phyloP scores from a whole-genome alignment of 2,888 invertebrate species.

The Drosophila lutescens region DNA sequence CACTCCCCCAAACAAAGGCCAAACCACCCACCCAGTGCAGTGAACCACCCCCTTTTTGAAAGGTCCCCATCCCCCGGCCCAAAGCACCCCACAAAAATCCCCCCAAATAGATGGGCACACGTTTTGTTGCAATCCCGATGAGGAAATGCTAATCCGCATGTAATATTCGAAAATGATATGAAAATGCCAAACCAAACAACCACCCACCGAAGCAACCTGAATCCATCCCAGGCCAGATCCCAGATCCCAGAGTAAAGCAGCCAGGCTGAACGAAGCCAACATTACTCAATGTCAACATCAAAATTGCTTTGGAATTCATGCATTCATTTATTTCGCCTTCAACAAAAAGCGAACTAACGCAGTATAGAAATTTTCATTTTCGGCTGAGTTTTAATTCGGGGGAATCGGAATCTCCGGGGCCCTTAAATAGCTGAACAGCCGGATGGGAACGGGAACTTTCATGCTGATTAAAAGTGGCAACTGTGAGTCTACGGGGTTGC shows the following conservation, averaged over 20 bases:
- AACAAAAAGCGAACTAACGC: slow-evolving; percentile 58
- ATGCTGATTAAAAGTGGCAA: slow-evolving; percentile 78
- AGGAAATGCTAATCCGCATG: slow-evolving; percentile 81
- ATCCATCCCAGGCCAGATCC: slow-evolving; percentile 9
- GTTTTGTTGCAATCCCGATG: slow-evolving; percentile 74
- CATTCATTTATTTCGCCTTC: slow-evolving; percentile 61
- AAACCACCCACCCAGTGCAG: slow-evolving; percentile 33
- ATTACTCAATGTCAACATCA: slow-evolving; percentile 80
- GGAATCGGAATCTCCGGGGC: slow-evolving; percentile 47
- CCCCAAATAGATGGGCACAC: slow-evolving; percentile 64
- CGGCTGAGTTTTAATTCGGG: slow-evolving; percentile 63
- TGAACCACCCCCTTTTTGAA: slow-evolving; percentile 59
- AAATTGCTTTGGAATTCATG: slow-evolving; percentile 81
- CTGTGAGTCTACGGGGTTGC: slow-evolving; percentile 51
- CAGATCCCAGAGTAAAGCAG: slow-evolving; percentile 11
- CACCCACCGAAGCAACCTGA: slow-evolving; percentile 56
- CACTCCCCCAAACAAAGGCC: slow-evolving; percentile 24
- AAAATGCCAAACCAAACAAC: slow-evolving; percentile 79
- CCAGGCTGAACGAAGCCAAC: slow-evolving; percentile 46
- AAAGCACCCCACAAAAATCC: slow-evolving; percentile 14
- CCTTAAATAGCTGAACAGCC: slow-evolving; percentile 68
- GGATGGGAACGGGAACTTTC: slow-evolving; percentile 21
- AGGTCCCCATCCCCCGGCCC: not conserved
- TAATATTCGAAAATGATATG: slow-evolving; percentile 81
- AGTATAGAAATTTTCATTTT: slow-evolving; percentile 74